These are phyloP conservation scores for Cataglyphis hispanica DNA, from an alignment of 1,140 invertebrate genomes.

Conservation along the genomic window DNA sequence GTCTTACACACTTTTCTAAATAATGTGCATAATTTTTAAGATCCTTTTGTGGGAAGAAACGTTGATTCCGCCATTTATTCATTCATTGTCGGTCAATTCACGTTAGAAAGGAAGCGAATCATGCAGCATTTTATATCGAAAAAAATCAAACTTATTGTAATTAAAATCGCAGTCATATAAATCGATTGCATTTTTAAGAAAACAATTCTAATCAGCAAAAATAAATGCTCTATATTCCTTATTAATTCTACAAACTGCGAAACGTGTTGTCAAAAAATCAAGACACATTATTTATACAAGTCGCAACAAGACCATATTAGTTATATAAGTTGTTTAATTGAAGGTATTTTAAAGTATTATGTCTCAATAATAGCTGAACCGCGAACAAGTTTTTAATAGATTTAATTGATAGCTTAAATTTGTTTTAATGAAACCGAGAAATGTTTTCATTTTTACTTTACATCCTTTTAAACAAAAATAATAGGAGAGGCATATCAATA, in stretches of 20 bases:
- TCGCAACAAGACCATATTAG: too few species aligned
- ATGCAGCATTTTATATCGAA: conserved; percentile 41
- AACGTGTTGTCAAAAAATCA: too few species aligned
- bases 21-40: conserved; percentile 40
- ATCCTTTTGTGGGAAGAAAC: not conserved
- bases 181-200: conserved; percentile 71
- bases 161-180: conserved; percentile 52
- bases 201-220: conserved; percentile 67
- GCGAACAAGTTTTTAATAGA: too few species aligned
- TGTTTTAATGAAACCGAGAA: too few species aligned
- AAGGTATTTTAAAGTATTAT: too few species aligned
- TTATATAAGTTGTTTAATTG: too few species aligned
- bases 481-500: too few species aligned
- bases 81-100: conserved; percentile 36
- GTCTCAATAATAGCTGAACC: too few species aligned
- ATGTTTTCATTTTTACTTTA: too few species aligned
- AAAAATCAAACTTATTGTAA: conserved; percentile 59
- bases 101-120: conserved; percentile 8
- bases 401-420: too few species aligned
- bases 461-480: too few species aligned
- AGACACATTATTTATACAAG: too few species aligned
- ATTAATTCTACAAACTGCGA: conserved; percentile 12
- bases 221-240: conserved; percentile 73
- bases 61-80: conserved; percentile 45
- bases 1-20: conserved; percentile 61